These are phyloP conservation scores for Macrobrachium rosenbergii DNA, from an alignment of 1,140 invertebrate species.

Conservation along the genomic window DNA sequence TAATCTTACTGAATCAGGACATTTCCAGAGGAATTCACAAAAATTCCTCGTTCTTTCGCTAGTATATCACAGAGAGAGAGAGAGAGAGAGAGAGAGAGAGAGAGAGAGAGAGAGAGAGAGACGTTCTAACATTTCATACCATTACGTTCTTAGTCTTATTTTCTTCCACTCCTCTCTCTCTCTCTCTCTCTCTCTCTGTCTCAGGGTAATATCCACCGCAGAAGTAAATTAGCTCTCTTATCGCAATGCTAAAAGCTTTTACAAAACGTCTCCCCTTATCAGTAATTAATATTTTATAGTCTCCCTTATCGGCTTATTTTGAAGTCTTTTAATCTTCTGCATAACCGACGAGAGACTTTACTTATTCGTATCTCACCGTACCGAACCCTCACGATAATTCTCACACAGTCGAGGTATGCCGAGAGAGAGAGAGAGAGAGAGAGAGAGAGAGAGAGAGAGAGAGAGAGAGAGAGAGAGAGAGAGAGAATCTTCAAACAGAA, in stretches of 20 bases:
- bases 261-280: constrained; percentile 6
- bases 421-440: neutral
- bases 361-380: neutral
- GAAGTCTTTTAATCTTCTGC: neutral
- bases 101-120: too few species aligned
- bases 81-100: too few species aligned
- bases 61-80: too few species aligned
- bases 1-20: too few species aligned
- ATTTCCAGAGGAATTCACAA: too few species aligned
- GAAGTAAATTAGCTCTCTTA: neutral
- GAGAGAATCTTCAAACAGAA: too few species aligned
- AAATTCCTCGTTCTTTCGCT: too few species aligned
- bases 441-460: neutral
- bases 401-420: too few species aligned
- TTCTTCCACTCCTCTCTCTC: neutral
- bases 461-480: neutral
- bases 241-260: constrained; percentile 32
- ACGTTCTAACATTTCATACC: too few species aligned
- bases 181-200: neutral
- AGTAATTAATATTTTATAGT: constrained; percentile 37
- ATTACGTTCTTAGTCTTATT: neutral
- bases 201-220: neutral
- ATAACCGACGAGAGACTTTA: constrained; percentile 16
- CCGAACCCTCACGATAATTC: neutral
- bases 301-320: constrained; percentile 5